Conservation (phyloP, 1,140 invertebrate species). For the Drosophila malerkotliana region DNA sequence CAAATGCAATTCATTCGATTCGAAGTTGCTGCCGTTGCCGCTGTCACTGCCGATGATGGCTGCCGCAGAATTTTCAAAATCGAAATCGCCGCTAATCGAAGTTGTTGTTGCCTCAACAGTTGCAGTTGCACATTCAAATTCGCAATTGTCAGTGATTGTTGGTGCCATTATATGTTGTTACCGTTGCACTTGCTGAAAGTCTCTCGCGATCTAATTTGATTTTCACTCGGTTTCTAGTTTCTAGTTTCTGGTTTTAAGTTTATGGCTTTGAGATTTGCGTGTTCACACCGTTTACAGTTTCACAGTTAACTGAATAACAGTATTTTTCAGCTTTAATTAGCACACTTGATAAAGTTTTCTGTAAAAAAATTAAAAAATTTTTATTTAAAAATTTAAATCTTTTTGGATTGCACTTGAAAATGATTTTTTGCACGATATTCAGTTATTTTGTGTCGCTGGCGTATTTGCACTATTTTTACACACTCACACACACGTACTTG, state of each 20-base stretch:
- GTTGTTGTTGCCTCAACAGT: conserved; percentile 68
- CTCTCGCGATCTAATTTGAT: conserved; percentile 52
- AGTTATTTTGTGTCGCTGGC: conserved; percentile 14
- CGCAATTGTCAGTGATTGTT: conserved; percentile 83
- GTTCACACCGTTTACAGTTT: conserved; percentile 22
- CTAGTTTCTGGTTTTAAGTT: conserved; percentile 13
- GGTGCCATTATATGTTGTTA: conserved; percentile 83
- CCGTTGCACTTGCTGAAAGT: conserved; percentile 74
- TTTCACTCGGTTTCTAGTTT: conserved; percentile 44
- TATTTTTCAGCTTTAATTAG: conserved; percentile 41
- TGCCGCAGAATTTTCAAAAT: conserved; percentile 33
- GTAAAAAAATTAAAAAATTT: conserved; percentile 30
- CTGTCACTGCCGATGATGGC: neutral
- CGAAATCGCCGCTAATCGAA: conserved; percentile 39
- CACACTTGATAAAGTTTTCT: conserved; percentile 58
- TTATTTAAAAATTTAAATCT: conserved; percentile 1
- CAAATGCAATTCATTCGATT: conserved; percentile 72
- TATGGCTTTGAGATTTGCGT: conserved; percentile 7
- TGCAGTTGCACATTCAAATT: conserved; percentile 84
- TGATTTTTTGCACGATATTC: conserved; percentile 28
- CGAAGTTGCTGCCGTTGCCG: conserved; percentile 16
- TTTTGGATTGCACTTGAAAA: conserved; percentile 44
- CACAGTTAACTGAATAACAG: conserved; percentile 20
- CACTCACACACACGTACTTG: neutral
- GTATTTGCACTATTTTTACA: conserved; percentile 49